Evolutionary conservation across 2,888 invertebrate genomes (phyloP), one percentile per base, ranked within the genome.

Genomic region (Heliothis peltigera): DNA sequence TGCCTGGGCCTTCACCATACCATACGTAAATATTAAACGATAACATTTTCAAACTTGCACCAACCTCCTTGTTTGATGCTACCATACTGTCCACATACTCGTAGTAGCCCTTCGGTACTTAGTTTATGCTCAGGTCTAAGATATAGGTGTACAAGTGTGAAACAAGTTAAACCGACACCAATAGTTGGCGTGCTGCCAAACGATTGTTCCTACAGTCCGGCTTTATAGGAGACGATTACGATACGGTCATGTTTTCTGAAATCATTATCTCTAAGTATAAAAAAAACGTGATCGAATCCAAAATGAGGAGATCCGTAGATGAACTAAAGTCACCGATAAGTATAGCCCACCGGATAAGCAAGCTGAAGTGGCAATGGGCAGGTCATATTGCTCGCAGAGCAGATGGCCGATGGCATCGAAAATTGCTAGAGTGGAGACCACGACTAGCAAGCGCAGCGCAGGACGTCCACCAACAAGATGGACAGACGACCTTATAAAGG

Each of bases 141-240:
- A 62, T 70, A 57, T 68, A 76, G 61, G 67, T 55, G 69, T 44
- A 69, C 72, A 79, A 82, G 80, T 84, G 83, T 75, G 78, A 82
- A 87, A 80, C 83, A 85, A 83, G 83, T 87, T 71, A 59, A 84
- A 84, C 84, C 85, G 84, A 89, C 87, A 88, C 87, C 83, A 68
- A 84, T 79, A 81, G 78, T 89, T 92, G 92, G 92, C 84, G 74
- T 64, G 64, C 54, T 87, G 91, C 93, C 92, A 92, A 89, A 85
- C 72, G 59, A 68, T 74, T 75, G 76, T 76, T 77, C 64, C 70
- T 55, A 64, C 62, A 57, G 70, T 62, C 57, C 61, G 43, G 18
- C 21, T 59, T 82, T 78, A 80, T 61, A 81, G 39, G 57, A 22
- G 18, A 70, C 72, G 75, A 68, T 54, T 46, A 66, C 70, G 75